Percentiles rank a stretch among this genome's conserved stretches.
These are phyloP conservation scores for Apocheima hispidaria DNA, from an alignment of 2,888 invertebrate species.

Conservation along the genomic window DNA sequence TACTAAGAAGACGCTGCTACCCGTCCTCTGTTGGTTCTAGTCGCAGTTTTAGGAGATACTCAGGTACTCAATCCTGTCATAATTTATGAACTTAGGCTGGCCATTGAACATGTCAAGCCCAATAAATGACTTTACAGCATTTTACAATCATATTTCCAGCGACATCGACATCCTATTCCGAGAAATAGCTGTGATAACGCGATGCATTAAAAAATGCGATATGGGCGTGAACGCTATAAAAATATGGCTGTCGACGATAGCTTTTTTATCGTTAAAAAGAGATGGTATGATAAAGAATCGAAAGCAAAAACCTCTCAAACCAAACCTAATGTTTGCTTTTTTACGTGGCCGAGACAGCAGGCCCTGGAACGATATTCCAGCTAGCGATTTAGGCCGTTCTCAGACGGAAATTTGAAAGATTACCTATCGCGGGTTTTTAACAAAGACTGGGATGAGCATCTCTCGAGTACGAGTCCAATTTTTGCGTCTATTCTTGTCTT, in stretches of 20 bases:
- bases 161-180: conserved; percentile 11
- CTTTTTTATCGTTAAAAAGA: conserved; percentile 8
- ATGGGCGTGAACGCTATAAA: conserved; percentile 6
- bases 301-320: conserved; percentile 13
- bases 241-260: conserved; percentile 6
- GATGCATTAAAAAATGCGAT: neutral
- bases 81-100: too few species aligned
- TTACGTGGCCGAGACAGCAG: conserved; percentile 10
- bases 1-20: too few species aligned
- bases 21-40: too few species aligned
- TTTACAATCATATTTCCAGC: conserved; percentile 16
- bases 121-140: too few species aligned
- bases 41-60: too few species aligned
- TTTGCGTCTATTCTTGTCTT: conserved; percentile 22
- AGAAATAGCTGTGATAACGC: conserved; percentile 5
- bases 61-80: too few species aligned
- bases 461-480: conserved; percentile 24
- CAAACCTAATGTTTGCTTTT: conserved; percentile 11
- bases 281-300: neutral
- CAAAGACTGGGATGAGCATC: conserved; percentile 30
- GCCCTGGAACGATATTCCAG: conserved; percentile 6
- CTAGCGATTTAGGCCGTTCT: conserved; percentile 21
- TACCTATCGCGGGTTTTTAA: conserved; percentile 41
- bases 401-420: conserved; percentile 48
- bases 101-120: neutral